Conservation (phyloP, 2,113 vertebrate genomes). For the Actinemys pallida region DNA sequence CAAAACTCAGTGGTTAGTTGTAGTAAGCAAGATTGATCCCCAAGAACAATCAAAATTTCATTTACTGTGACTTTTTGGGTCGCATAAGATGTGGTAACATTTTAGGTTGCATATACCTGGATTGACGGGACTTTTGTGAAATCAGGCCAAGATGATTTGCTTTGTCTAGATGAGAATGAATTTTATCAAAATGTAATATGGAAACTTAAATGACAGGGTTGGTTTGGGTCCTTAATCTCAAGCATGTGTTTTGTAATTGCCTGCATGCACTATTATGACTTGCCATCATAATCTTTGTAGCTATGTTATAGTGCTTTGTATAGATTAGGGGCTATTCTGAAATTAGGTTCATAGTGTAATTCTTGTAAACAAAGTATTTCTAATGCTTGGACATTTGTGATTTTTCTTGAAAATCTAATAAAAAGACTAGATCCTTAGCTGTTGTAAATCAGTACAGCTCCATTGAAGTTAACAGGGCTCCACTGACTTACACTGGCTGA, state of each 20-base stretch:
- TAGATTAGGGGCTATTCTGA: not conserved
- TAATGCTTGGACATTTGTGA: not conserved
- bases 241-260: not conserved
- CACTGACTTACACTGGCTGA: not conserved
- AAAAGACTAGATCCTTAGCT: not conserved
- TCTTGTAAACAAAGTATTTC: not conserved
- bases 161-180: not conserved
- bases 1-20: not conserved
- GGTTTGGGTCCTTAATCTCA: not conserved
- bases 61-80: not conserved
- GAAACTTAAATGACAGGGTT: not conserved
- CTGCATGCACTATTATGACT: not conserved
- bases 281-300: not conserved
- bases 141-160: not conserved
- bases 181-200: not conserved
- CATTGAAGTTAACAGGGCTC: not conserved
- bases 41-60: not conserved
- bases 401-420: not conserved
- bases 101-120: not conserved
- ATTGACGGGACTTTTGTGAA: not conserved
- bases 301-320: not conserved
- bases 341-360: conserved; percentile 16
- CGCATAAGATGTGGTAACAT: rapidly evolving
- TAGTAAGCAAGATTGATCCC: not conserved
- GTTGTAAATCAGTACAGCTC: not conserved